Base-by-base conservation (phyloP, 1,140 invertebrate genomes). In the Carposina sasakii region DNA sequence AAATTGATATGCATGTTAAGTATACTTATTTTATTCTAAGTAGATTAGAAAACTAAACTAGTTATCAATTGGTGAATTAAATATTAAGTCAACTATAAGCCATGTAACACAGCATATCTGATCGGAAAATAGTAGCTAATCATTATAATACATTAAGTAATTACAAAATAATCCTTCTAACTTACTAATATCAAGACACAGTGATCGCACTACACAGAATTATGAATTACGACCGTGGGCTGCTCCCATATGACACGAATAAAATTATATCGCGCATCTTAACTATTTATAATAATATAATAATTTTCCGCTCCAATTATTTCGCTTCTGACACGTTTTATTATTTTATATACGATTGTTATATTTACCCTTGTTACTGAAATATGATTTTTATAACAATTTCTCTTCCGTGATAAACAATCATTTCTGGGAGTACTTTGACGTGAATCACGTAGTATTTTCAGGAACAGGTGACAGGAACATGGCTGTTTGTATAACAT, bases 221-320 rank as follows among this genome's bases (percentile, higher is more conserved):
- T 78, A 81, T 83, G 79, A 83, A 55, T 81, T 79, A 79, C 57
- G 69, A 54, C 53, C 68, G 69, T 52, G 62, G 70, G 57, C 63
- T 74, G 79, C 64, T 72, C 58, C 54, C 62, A 54, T 63, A 67
- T 59, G 65, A 76, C 73, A 76, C 57, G 52, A 60, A 75, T 71
- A 74, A 77, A 78, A 81, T 81, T 72, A 78, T 73, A 63, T 58
- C 60, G 63, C 71, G 73, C 49, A 61, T 75, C 71, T 76, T 76
- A 81, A 81, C 79, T 83, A 83, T 79, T 83, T 83, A 83, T 81
- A 83, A 76, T 77, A 83, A 68, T 83, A 83, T 76, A 83, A 83
- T 83, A 81, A 81, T 83, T 81, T 77, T 71, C 67, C 61, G 69
- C 57, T 62, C 76, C 79, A 83, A 83, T 83, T 83, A 83, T 83